These are phyloP conservation scores for Leptinotarsa peninsularis DNA, from an alignment of 2,888 invertebrate genomes.

Conservation along the genomic window DNA sequence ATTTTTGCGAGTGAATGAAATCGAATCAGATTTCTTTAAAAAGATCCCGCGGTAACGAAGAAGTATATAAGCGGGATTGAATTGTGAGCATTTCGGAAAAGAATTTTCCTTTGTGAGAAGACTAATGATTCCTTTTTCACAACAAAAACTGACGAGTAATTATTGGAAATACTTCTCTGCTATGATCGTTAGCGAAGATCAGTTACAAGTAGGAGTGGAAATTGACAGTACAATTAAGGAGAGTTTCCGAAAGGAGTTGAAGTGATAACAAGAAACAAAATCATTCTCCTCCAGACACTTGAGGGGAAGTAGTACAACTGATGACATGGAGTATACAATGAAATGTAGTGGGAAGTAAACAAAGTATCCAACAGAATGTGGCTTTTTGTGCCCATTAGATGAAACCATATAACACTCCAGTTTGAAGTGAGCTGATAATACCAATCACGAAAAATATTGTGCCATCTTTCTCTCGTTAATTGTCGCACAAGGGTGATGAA, in stretches of 20 bases:
- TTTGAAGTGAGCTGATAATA: too few species aligned
- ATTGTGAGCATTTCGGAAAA: neutral
- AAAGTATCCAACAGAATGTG: too few species aligned
- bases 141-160: slow-evolving; percentile 13
- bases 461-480: too few species aligned
- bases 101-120: slow-evolving; percentile 1
- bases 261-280: neutral
- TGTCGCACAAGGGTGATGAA: too few species aligned
- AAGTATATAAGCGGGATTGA: neutral
- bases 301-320: too few species aligned
- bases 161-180: neutral
- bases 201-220: neutral
- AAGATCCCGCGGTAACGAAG: neutral
- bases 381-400: too few species aligned
- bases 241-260: neutral
- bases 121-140: slow-evolving; percentile 18
- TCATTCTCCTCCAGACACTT: neutral
- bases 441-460: too few species aligned
- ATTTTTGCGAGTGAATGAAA: slow-evolving; percentile 13
- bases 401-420: too few species aligned
- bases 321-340: too few species aligned
- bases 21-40: slow-evolving; percentile 3
- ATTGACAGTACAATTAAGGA: slow-evolving; percentile 12
- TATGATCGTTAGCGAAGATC: slow-evolving; percentile 4
- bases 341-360: too few species aligned